Conservation (phyloP, 2,797 vertebrate genomes). For the Sternarchorhynchus goeldii region DNA sequence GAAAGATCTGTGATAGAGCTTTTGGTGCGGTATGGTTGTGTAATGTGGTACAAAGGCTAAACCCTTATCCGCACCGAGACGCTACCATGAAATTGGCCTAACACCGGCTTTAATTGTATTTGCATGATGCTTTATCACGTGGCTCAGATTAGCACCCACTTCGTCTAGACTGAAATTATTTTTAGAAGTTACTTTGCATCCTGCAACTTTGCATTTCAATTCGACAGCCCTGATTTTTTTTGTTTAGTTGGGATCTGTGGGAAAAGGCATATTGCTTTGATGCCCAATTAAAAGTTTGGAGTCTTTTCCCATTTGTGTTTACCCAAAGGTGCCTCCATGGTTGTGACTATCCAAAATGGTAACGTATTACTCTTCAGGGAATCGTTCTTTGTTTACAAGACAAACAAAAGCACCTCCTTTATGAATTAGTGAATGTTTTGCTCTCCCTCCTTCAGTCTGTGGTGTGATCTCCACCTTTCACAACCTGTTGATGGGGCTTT, state of each 20-base stretch:
- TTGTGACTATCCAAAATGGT: constrained; percentile 68
- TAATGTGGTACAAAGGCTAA: neutral
- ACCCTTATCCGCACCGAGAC: neutral
- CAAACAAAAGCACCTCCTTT: constrained; percentile 75
- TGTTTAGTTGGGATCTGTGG: constrained; percentile 42
- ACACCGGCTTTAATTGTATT: constrained; percentile 44
- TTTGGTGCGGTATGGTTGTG: neutral
- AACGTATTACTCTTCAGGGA: constrained; percentile 66
- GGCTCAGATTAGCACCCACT: constrained; percentile 52
- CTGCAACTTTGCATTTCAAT: constrained; percentile 37
- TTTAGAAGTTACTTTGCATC: constrained; percentile 53
- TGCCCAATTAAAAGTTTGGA: constrained; percentile 45
- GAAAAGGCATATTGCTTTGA: constrained; percentile 43
- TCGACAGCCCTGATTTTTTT: constrained; percentile 47
- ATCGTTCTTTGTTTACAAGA: constrained; percentile 72
- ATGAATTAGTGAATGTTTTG: constrained; percentile 67
- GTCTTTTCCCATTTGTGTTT: constrained; percentile 56
- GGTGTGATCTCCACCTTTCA: constrained; percentile 50
- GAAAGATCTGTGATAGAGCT: neutral
- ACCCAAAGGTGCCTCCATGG: constrained; percentile 48
- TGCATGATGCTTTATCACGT: constrained; percentile 56
- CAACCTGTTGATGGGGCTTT: constrained; percentile 59
- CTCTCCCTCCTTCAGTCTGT: constrained; percentile 58
- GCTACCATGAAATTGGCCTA: neutral
- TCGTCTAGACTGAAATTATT: constrained; percentile 61